Conservation (phyloP, 2,888 invertebrate species). For the Orthosia incerta region DNA sequence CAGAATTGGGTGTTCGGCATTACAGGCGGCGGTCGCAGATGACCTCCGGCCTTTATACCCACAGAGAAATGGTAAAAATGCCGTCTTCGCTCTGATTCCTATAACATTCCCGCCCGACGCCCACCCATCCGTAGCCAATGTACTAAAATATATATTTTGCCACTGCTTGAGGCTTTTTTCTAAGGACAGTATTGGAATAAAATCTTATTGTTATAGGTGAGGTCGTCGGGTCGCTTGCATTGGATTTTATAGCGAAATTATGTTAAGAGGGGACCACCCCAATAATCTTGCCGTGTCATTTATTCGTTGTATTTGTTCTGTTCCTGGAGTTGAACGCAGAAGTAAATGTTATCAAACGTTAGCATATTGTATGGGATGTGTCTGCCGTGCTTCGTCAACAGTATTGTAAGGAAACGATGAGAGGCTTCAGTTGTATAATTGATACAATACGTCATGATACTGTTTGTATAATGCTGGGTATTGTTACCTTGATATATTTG, state of each 20-base stretch:
- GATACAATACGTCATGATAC: constrained; percentile 20
- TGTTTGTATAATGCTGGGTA: background rate
- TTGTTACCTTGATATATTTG: background rate
- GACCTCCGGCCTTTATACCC: constrained; percentile 59
- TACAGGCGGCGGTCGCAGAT: constrained; percentile 52
- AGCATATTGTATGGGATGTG: background rate
- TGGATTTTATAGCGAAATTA: constrained; percentile 48
- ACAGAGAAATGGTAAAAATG: constrained; percentile 56
- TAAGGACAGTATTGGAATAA: constrained; percentile 59
- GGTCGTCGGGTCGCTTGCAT: constrained; percentile 34
- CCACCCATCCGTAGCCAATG: constrained; percentile 39
- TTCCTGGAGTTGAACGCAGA: constrained; percentile 3
- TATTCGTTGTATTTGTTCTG: constrained; percentile 25
- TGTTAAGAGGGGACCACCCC: constrained; percentile 35
- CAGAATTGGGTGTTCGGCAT: constrained; percentile 59
- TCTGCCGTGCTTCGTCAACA: constrained; percentile 12
- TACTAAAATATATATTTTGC: constrained; percentile 39
- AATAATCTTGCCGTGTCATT: constrained; percentile 32
- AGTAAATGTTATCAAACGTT: constrained; percentile 1
- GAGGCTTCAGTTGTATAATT: constrained; percentile 29
- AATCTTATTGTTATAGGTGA: constrained; percentile 60
- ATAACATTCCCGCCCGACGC: constrained; percentile 53
- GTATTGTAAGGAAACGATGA: constrained; percentile 13
- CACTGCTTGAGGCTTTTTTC: constrained; percentile 24
- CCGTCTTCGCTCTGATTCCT: constrained; percentile 54